A percentile compares a stretch with the other conserved stretches of the same genome.
phyloP scores from a whole-genome alignment of 2,797 vertebrate species.

The Lates japonicus region DNA sequence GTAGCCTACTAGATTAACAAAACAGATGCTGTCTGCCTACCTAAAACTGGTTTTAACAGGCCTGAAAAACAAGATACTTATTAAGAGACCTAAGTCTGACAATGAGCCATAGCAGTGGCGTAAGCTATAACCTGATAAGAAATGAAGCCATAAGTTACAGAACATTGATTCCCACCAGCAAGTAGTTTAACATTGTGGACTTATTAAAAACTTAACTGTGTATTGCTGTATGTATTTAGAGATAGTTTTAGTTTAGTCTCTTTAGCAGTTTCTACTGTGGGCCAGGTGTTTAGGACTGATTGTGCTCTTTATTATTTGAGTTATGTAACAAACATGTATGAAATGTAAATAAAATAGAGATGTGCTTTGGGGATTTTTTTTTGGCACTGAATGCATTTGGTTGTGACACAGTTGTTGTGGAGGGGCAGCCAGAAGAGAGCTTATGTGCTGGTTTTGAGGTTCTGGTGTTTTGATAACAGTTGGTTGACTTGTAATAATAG shows the following conservation, averaged over 20 bases:
- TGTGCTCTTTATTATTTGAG: slow-evolving; percentile 51
- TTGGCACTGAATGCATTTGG: slow-evolving; percentile 50
- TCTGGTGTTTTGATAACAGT: slow-evolving; percentile 81
- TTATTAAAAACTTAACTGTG: slow-evolving; percentile 23
- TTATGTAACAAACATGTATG: slow-evolving; percentile 71
- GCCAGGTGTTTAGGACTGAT: slow-evolving; percentile 48
- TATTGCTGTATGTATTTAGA: slow-evolving; percentile 49
- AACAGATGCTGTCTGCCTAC: neutral
- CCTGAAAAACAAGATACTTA: slow-evolving; percentile 2
- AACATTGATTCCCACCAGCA: slow-evolving; percentile 48
- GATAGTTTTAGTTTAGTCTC: slow-evolving; percentile 50
- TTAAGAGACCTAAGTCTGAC: neutral
- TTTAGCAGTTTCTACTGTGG: slow-evolving; percentile 44
- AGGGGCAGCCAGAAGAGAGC: slow-evolving; percentile 27
- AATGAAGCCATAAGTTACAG: slow-evolving; percentile 50
- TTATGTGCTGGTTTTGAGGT: slow-evolving; percentile 60
- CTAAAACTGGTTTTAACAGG: slow-evolving; percentile 7
- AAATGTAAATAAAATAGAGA: slow-evolving; percentile 82
- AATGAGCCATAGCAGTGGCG: slow-evolving; percentile 48
- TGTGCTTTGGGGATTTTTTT: slow-evolving; percentile 78
- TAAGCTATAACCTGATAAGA: slow-evolving; percentile 9
- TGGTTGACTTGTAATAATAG: slow-evolving; percentile 84
- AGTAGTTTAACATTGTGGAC: no score
- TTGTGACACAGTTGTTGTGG: slow-evolving; percentile 51
- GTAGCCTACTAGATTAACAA: slow-evolving; percentile 3